A percentile compares a stretch with the other conserved stretches of the same genome.
These are phyloP conservation scores for Neuroscelio doddi DNA, from an alignment of 2,888 invertebrate genomes.

Conservation along the genomic window DNA sequence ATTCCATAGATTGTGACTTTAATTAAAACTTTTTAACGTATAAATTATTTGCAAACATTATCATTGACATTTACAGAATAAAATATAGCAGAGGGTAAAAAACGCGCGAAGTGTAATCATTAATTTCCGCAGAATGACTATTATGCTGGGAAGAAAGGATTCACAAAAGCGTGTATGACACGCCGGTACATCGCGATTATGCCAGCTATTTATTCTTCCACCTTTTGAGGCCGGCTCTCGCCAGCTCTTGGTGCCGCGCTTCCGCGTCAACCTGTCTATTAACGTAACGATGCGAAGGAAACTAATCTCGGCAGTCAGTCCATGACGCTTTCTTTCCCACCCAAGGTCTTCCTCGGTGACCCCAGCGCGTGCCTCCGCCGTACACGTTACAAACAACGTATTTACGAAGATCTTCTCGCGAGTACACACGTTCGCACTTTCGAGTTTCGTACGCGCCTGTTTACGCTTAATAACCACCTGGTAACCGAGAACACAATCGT, in stretches of 20 bases:
- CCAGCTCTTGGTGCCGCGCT: slow-evolving; percentile 26
- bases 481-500: too few species aligned
- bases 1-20: too few species aligned
- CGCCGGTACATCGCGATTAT: slow-evolving; percentile 6
- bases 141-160: slow-evolving; percentile 9
- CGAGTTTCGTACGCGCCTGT: too few species aligned
- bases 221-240: slow-evolving; percentile 34
- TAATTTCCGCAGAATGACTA: neutral
- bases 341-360: slow-evolving; percentile 48
- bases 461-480: too few species aligned
- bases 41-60: too few species aligned
- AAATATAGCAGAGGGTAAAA: neutral
- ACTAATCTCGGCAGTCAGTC: slow-evolving; percentile 49
- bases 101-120: neutral
- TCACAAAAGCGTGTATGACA: slow-evolving; percentile 10
- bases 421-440: too few species aligned
- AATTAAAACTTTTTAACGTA: too few species aligned
- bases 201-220: slow-evolving; percentile 27
- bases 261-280: slow-evolving; percentile 56
- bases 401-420: slow-evolving; percentile 4
- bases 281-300: slow-evolving; percentile 54
- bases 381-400: slow-evolving; percentile 8
- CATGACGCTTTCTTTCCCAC: slow-evolving; percentile 46
- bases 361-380: slow-evolving; percentile 48
- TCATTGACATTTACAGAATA: neutral